phyloP scores from a whole-genome alignment of 2,113 vertebrate species.

The Periophthalmodon schlosseri region DNA sequence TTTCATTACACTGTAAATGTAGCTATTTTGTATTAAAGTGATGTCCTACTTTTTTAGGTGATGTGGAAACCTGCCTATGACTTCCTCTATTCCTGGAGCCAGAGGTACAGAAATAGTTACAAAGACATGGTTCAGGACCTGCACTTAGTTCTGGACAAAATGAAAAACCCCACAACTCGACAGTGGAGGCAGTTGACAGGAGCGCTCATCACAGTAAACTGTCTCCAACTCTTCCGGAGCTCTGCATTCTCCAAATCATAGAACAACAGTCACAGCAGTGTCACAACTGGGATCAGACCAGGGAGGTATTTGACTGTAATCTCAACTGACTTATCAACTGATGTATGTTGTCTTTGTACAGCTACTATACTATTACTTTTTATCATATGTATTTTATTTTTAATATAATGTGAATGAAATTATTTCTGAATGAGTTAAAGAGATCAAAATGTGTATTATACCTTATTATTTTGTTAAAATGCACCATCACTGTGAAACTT shows the following conservation, averaged over 20 bases:
- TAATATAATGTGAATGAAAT: constrained; percentile 50
- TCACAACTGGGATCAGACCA: not conserved
- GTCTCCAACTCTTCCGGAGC: constrained; percentile 83
- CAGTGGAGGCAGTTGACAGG: constrained; percentile 94
- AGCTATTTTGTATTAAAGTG: not conserved
- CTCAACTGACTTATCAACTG: not conserved
- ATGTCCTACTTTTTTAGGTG: constrained; percentile 72
- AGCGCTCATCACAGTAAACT: constrained; percentile 88
- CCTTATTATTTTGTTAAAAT: constrained; percentile 16
- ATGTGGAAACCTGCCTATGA: constrained; percentile 99
- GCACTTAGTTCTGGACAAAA: constrained; percentile 90
- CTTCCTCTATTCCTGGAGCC: constrained; percentile 91
- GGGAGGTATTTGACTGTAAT: not conserved
- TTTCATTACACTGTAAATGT: not conserved
- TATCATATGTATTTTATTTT: not conserved
- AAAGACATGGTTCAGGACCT: constrained; percentile 92
- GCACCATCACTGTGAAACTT: constrained; percentile 34
- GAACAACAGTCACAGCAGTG: constrained; percentile 13
- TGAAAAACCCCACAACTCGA: constrained; percentile 93
- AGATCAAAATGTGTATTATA: constrained; percentile 4
- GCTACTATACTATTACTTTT: not conserved
- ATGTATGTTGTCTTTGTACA: constrained; percentile 1
- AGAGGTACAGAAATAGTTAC: constrained; percentile 86
- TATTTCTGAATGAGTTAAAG: not conserved
- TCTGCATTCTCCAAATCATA: constrained; percentile 78